Conservation (phyloP, 1,140 invertebrate species). For the Holotrichia oblita region DNA sequence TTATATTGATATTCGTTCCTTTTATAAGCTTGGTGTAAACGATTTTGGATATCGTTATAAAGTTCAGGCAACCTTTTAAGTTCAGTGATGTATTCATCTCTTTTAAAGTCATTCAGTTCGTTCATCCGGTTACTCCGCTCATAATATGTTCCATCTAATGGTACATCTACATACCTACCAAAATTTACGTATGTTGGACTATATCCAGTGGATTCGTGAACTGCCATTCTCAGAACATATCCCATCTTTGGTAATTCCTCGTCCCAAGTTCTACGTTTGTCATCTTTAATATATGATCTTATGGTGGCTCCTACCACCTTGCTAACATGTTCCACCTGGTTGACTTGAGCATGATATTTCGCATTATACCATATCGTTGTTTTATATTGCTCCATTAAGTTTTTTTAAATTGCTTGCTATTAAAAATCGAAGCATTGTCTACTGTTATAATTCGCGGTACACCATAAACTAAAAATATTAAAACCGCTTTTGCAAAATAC, state of each 20-base stretch:
- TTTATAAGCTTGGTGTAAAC: not conserved
- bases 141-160: conserved; percentile 1
- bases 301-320: no score
- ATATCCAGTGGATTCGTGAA: conserved; percentile 53
- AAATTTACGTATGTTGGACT: conserved; percentile 51
- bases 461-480: no score
- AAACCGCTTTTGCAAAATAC: no score
- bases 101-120: not conserved
- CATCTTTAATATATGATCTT: conserved; percentile 49
- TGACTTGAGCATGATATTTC: no score
- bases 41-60: not conserved
- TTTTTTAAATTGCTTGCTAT: no score
- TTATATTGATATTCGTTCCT: no score
- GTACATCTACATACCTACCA: conserved; percentile 41
- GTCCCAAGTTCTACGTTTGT: conserved; percentile 55
- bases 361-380: no score
- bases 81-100: not conserved
- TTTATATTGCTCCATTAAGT: no score
- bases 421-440: no score
- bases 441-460: no score
- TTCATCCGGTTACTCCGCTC: not conserved
- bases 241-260: conserved; percentile 48
- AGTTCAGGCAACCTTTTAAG: conserved; percentile 1
- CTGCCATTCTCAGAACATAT: conserved; percentile 52
- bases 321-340: no score